These are phyloP conservation scores for Percopsis transmontana DNA, from an alignment of 2,113 vertebrate species.

Conservation along the genomic window DNA sequence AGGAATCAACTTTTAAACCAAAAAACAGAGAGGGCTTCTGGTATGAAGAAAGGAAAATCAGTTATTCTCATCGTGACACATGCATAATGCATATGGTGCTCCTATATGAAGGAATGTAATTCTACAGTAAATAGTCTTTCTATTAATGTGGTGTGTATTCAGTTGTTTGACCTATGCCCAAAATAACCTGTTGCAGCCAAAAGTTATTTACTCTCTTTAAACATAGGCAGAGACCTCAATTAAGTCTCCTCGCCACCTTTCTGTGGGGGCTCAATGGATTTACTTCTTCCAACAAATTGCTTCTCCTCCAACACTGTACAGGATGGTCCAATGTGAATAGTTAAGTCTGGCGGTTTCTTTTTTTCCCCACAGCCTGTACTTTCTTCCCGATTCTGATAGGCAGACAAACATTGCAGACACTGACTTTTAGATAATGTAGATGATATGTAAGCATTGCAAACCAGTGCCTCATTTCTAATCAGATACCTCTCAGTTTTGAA, in stretches of 20 bases:
- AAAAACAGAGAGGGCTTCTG: constrained; percentile 34
- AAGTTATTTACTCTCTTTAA: constrained; percentile 72
- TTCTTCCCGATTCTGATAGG: constrained; percentile 27
- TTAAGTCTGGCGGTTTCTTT: neutral
- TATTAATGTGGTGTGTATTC: constrained; percentile 44
- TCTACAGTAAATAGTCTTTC: constrained; percentile 38
- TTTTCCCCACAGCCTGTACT: neutral
- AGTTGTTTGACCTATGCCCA: constrained; percentile 45
- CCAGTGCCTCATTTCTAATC: too few species aligned
- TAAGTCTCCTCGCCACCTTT: constrained; percentile 66
- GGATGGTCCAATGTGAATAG: constrained; percentile 39
- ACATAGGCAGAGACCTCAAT: constrained; percentile 66
- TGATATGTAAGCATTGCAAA: too few species aligned
- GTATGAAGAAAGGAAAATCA: constrained; percentile 29
- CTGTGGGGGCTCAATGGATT: constrained; percentile 69
- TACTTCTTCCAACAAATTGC: constrained; percentile 65
- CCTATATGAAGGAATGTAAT: constrained; percentile 25
- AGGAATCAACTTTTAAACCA: constrained; percentile 26
- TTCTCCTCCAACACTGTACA: constrained; percentile 44
- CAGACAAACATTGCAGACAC: constrained; percentile 23
- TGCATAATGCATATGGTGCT: constrained; percentile 25
- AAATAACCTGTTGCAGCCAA: constrained; percentile 53
- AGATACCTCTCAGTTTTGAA: too few species aligned
- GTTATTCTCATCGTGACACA: constrained; percentile 25
- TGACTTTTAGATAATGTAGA: neutral